Evolutionary conservation across 2,888 invertebrate species (phyloP).

Genomic region (Acanthosoma haemorrhoidale): DNA sequence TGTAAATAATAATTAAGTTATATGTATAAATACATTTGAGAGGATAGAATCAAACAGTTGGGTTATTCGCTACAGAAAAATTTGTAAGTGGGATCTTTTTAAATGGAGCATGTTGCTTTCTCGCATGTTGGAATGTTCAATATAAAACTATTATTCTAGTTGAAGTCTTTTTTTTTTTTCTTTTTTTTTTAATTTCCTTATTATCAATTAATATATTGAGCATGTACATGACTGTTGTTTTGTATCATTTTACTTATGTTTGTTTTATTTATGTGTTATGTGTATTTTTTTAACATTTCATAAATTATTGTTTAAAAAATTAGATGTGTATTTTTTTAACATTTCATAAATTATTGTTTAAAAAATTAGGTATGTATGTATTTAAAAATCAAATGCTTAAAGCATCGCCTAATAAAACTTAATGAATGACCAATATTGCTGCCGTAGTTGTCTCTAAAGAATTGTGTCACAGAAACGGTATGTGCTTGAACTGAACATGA

Average conservation of each 20-base stretch:
- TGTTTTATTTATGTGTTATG: neutral
- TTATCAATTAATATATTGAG: constrained; percentile 32
- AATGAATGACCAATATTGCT: too few species aligned
- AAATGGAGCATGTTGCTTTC: neutral
- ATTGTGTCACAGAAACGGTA: too few species aligned
- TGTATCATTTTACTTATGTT: neutral
- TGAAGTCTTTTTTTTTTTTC: constrained; percentile 37
- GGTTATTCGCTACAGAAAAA: neutral
- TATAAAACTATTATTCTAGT: too few species aligned
- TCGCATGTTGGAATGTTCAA: constrained; percentile 12
- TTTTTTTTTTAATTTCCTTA: constrained; percentile 40
- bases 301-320: too few species aligned
- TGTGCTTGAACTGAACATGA: too few species aligned
- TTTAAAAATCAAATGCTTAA: too few species aligned
- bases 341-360: too few species aligned
- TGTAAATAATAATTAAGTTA: neutral
- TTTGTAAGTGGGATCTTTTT: neutral
- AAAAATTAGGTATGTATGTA: neutral
- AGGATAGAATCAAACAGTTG: neutral
- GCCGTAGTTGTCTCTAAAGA: too few species aligned
- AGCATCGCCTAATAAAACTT: too few species aligned
- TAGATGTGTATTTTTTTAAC: neutral
- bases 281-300: neutral
- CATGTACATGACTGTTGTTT: neutral
- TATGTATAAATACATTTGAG: neutral